Base-by-base conservation (phyloP, 2,888 invertebrate species). In the Drymonia ruficornis region DNA sequence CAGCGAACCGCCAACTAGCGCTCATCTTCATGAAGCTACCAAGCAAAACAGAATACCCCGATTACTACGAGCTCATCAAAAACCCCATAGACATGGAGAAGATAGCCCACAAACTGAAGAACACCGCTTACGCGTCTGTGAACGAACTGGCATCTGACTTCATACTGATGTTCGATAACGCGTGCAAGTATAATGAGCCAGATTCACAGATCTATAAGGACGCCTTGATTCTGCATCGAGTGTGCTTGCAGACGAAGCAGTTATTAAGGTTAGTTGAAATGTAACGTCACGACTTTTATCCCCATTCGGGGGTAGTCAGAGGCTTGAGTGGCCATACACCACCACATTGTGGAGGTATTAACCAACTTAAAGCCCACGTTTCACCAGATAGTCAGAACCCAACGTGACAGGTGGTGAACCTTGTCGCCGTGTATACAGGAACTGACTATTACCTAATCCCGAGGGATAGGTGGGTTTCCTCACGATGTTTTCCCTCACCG, bases 191-290 rank as follows among this genome's bases (percentile, higher is more conserved):
- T 80, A 99, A 99, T 83, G 99, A 99, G 80, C 99, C 99, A 0
- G 99, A 99, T 80, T 99, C 99, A 0, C 97, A 98, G 86, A 98
- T 99, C 64, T 99, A 99, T 83, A 99, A 99, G 91, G 99, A 99
- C 86, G 98, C 99, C 0, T 91, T 99, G 68, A 96, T 98, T 23
- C 87, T 99, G 73, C 99, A 99, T 87, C 94, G 98, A 63, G 94
- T 99, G 49, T 97, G 98, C 55, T 91, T 99, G 63, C 97, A 99
- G 93, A 97, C 98, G 58, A 99, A 99, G 78, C 94, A 97, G 70
- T 95, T 97, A 82, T 87, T 99, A 52, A 95, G 96, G 86, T 95
- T 80, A 72, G 23, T 7, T 23, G 7, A 6, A 6, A 23, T 23
- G 7, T 23, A n/a, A 12, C 0, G 31, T 11, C 31, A 5, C 11